Evolutionary conservation across 2,113 vertebrate species (phyloP).

Genomic region (Ivindomyrus marchei): DNA sequence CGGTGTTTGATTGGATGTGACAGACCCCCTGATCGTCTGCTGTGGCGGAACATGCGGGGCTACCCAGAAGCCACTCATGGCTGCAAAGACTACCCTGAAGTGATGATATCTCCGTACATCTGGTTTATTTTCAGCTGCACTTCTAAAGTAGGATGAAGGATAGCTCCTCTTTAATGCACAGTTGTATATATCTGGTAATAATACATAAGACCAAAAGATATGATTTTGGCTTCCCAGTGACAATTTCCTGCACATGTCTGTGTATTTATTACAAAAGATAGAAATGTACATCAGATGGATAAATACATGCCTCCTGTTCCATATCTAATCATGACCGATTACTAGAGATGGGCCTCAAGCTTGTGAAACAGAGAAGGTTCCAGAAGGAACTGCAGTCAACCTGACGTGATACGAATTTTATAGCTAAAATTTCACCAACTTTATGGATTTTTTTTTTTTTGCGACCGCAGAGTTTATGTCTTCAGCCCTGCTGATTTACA

Average conservation of each 20-base stretch:
- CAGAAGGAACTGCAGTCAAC: background rate
- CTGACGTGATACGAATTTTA: constrained; percentile 33
- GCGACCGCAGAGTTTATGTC: constrained; percentile 40
- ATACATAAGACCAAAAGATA: background rate
- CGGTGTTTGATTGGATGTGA: background rate
- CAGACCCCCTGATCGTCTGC: background rate
- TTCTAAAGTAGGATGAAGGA: background rate
- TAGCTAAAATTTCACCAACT: constrained; percentile 20
- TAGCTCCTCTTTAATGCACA: background rate
- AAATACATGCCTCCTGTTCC: background rate
- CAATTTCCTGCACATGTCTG: constrained; percentile 1
- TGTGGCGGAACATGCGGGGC: too few relatives aligned
- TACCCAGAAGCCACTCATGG: background rate
- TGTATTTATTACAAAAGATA: constrained; percentile 5
- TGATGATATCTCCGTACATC: background rate
- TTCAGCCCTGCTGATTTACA: constrained; percentile 33
- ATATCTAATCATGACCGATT: constrained; percentile 3
- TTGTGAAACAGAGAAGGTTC: constrained; percentile 4
- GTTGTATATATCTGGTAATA: constrained; percentile 10
- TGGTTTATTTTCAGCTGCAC: background rate
- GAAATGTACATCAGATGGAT: background rate
- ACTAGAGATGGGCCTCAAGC: background rate
- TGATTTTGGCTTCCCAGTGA: constrained; percentile 1
- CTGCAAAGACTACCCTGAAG: background rate
- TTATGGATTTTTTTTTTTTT: constrained; percentile 9